Percentiles rank a stretch among this genome's conserved stretches.
These are phyloP conservation scores for Teleogryllus occipitalis DNA, from an alignment of 1,140 invertebrate genomes.

Conservation along the genomic window DNA sequence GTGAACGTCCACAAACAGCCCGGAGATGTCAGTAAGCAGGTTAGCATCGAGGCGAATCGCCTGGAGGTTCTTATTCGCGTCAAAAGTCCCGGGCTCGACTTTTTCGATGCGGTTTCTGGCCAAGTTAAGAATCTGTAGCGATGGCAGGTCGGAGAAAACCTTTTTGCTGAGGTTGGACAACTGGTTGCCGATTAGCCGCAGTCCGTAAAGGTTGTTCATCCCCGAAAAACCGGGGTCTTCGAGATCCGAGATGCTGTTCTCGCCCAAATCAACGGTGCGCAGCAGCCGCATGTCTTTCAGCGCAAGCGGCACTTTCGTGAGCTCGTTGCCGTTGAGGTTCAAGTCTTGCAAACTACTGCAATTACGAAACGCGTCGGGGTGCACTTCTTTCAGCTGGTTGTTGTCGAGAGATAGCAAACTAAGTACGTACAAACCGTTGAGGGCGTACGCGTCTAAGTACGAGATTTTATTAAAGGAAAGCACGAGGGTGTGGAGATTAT, in stretches of 20 bases:
- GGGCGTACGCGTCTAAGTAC: slow-evolving; percentile 62
- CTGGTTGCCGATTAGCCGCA: slow-evolving; percentile 79
- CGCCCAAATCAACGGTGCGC: slow-evolving; percentile 69
- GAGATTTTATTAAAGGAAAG: slow-evolving; percentile 71
- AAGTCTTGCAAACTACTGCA: slow-evolving; percentile 69
- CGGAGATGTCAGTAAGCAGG: slow-evolving; percentile 72
- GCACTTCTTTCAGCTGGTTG: slow-evolving; percentile 64
- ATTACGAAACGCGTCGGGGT: slow-evolving; percentile 73
- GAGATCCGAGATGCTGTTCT: slow-evolving; percentile 66
- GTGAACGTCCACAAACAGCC: slow-evolving; percentile 71
- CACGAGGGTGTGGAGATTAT: slow-evolving; percentile 71
- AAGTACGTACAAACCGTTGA: slow-evolving; percentile 71
- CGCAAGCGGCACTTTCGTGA: slow-evolving; percentile 62
- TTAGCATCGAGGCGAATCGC: slow-evolving; percentile 82
- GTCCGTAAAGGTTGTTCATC: slow-evolving; percentile 67
- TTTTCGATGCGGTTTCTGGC: slow-evolving; percentile 73
- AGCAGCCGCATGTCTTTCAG: slow-evolving; percentile 65
- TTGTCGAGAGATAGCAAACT: slow-evolving; percentile 69
- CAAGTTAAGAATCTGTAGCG: slow-evolving; percentile 79
- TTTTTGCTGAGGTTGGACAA: slow-evolving; percentile 76
- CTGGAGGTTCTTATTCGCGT: slow-evolving; percentile 67
- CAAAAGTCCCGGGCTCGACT: slow-evolving; percentile 75
- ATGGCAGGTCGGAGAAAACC: slow-evolving; percentile 69
- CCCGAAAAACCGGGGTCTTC: slow-evolving; percentile 73
- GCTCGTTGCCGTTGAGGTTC: slow-evolving; percentile 71